Evolutionary conservation across 2,888 invertebrate genomes (phyloP).

Genomic region (Rotaria sp.): DNA sequence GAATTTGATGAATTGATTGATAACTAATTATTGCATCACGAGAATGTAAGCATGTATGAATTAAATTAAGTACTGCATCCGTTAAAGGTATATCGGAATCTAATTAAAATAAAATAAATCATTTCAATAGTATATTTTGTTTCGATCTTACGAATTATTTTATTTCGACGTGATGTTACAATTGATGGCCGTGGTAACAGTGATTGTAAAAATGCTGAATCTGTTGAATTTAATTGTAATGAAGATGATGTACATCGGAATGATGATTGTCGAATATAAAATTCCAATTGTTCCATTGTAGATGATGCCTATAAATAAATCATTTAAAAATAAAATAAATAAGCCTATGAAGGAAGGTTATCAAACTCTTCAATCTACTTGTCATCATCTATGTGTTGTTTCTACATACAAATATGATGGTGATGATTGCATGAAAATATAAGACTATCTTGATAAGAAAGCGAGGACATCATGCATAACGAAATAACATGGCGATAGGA

Average conservation of each 20-base stretch:
- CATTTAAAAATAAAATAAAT: no score
- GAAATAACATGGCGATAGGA: no score
- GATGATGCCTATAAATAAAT: neutral
- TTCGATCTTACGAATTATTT: neutral
- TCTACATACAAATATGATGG: no score
- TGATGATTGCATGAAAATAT: no score
- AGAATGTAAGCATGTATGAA: constrained; percentile 9
- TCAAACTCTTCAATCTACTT: no score
- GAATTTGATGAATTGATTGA: neutral
- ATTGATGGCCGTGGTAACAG: neutral
- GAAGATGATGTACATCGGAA: neutral
- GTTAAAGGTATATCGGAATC: constrained; percentile 2
- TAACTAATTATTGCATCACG: neutral
- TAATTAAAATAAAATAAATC: neutral
- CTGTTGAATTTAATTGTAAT: neutral
- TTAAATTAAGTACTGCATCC: neutral
- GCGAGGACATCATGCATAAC: no score
- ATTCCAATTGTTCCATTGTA: neutral
- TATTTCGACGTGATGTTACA: neutral
- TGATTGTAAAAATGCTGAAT: neutral
- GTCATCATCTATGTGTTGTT: no score
- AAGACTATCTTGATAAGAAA: no score
- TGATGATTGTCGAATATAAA: neutral
- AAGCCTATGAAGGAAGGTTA: no score
- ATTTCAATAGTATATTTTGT: neutral